phyloP scores from a whole-genome alignment of 1,140 invertebrate genomes.

The Galleria mellonella region DNA sequence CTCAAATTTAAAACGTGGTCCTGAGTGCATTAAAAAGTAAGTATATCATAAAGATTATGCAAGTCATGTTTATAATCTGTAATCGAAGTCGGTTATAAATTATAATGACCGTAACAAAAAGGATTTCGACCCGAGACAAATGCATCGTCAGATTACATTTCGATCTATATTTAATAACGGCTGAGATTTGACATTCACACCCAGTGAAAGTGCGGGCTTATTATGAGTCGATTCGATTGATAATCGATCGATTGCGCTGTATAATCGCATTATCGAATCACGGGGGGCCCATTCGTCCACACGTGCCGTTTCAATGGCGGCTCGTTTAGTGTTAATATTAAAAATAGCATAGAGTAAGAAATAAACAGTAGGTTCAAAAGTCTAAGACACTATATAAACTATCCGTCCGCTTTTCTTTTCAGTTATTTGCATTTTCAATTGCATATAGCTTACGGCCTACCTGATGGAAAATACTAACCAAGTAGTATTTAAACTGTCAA shows the following conservation, averaged over 20 bases:
- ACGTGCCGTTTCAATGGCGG: constrained; percentile 16
- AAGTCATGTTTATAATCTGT: no score
- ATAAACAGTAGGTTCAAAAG: no score
- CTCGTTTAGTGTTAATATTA: constrained; percentile 18
- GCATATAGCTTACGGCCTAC: no score
- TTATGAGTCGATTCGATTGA: constrained; percentile 37
- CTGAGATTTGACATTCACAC: constrained; percentile 62
- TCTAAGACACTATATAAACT: no score
- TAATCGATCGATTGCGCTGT: constrained; percentile 48
- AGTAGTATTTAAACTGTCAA: no score
- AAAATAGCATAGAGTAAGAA: constrained; percentile 1
- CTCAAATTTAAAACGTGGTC: no score
- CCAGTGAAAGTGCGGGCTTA: constrained; percentile 54
- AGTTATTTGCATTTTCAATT: no score
- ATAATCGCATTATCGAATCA: constrained; percentile 55
- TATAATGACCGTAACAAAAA: constrained; percentile 42
- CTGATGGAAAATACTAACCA: no score
- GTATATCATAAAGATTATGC: no score
- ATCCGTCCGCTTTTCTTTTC: no score
- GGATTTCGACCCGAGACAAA: constrained; percentile 41
- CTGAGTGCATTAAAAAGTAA: no score
- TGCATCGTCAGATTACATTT: constrained; percentile 27
- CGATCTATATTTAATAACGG: constrained; percentile 55
- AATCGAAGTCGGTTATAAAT: constrained; percentile 10
- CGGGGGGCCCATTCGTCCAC: constrained; percentile 41